These are phyloP conservation scores for Anas platyrhynchos DNA, from an alignment of 2,113 vertebrate species.

Conservation along the genomic window DNA sequence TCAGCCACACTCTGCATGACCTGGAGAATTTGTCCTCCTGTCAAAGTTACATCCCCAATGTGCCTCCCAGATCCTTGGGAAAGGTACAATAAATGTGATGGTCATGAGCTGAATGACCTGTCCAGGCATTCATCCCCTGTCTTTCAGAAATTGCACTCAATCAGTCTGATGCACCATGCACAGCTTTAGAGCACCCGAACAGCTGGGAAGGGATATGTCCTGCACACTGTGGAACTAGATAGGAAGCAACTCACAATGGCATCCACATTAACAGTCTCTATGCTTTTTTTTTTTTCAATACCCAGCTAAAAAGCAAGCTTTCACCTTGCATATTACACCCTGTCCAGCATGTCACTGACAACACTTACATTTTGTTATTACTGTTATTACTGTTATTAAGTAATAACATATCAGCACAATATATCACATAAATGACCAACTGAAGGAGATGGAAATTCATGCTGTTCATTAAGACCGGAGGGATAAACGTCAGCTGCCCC, in stretches of 20 bases:
- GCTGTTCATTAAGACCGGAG: not conserved
- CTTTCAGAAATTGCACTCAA: not conserved
- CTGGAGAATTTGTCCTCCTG: not conserved
- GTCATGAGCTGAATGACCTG: not conserved
- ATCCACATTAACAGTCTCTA: not conserved
- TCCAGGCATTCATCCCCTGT: not conserved
- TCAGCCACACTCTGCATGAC: not conserved
- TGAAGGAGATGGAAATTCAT: not conserved
- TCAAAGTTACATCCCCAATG: not conserved
- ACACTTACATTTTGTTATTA: not conserved
- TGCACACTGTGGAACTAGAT: not conserved
- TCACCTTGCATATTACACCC: not conserved
- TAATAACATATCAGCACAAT: too few species aligned
- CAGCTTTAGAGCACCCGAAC: not conserved
- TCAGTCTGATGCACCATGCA: not conserved
- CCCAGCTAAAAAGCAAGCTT: not conserved
- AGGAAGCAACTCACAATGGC: not conserved
- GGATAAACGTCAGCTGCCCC: not conserved
- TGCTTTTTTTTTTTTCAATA: not conserved
- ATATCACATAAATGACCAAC: not conserved
- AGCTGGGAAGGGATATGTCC: not conserved
- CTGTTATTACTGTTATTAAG: not conserved
- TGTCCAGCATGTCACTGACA: not conserved
- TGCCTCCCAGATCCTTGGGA: not conserved
- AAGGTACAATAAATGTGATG: not conserved